Percentiles rank a stretch among this genome's conserved stretches.
Evolutionary conservation across 2,797 vertebrate species (phyloP).

Genomic region (Limnodromus scolopaceus): DNA sequence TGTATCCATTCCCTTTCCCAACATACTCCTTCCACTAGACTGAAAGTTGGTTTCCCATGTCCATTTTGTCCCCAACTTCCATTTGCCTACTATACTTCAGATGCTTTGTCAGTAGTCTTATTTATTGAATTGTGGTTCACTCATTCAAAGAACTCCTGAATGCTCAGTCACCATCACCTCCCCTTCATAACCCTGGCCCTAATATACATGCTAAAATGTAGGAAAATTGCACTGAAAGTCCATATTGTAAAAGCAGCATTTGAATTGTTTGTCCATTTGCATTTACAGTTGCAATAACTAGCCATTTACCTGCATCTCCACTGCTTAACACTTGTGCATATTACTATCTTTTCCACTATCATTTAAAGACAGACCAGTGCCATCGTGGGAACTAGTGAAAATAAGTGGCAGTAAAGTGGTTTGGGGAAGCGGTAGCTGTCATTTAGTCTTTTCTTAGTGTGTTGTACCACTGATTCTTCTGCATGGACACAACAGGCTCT

Average conservation of each 20-base stretch:
- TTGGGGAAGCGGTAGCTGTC: neutral
- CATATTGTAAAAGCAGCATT: neutral
- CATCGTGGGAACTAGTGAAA: neutral
- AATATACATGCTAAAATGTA: neutral
- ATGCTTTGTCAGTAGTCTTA: neutral
- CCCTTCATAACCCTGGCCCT: neutral
- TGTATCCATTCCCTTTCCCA: neutral
- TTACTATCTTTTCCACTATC: neutral
- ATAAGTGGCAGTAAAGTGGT: neutral
- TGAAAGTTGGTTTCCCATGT: neutral
- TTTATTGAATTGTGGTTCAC: neutral
- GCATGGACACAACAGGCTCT: neutral
- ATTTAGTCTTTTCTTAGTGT: neutral
- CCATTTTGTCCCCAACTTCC: neutral
- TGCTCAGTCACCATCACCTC: neutral
- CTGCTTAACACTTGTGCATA: neutral
- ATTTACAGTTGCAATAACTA: rapidly evolving
- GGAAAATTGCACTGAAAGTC: neutral
- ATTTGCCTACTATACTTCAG: neutral
- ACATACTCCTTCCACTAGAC: neutral
- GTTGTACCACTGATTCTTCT: neutral
- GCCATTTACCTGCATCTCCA: neutral
- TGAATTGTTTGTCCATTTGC: neutral
- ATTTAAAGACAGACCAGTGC: neutral
- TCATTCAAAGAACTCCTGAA: neutral